A percentile compares a stretch with the other conserved stretches of the same genome.
phyloP scores from a whole-genome alignment of 2,888 invertebrate genomes.

The Phyllotreta striolata region DNA sequence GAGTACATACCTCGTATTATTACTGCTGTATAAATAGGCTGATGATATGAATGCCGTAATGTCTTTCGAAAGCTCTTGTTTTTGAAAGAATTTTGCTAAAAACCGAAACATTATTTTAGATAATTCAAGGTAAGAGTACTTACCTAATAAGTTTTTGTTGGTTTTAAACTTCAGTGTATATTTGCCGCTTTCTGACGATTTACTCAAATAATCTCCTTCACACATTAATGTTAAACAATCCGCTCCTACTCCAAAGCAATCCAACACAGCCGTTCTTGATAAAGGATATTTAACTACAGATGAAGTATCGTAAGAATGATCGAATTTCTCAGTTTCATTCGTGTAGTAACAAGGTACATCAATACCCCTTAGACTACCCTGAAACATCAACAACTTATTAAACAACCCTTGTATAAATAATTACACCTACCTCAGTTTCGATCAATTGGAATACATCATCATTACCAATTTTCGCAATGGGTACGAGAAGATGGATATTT shows the following conservation, averaged over 20 bases:
- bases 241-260: constrained; percentile 30
- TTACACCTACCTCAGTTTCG: constrained; percentile 33
- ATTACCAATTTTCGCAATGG: constrained; percentile 26
- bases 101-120: constrained; percentile 17
- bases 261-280: constrained; percentile 32
- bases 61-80: constrained; percentile 36
- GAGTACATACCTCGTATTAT: constrained; percentile 36
- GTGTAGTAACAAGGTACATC: constrained; percentile 24
- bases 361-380: constrained; percentile 16
- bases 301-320: constrained; percentile 20
- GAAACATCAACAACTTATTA: not conserved
- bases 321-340: constrained; percentile 7
- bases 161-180: constrained; percentile 32
- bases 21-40: constrained; percentile 35
- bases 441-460: constrained; percentile 35
- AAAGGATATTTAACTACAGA: constrained; percentile 25
- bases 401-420: constrained; percentile 17
- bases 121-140: constrained; percentile 7
- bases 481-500: constrained; percentile 36
- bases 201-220: constrained; percentile 36
- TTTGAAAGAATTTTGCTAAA: constrained; percentile 37
- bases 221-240: constrained; percentile 37
- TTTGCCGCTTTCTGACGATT: constrained; percentile 37
- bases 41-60: constrained; percentile 39
- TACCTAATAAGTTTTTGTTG: constrained; percentile 35